phyloP scores from a whole-genome alignment of 1,140 invertebrate genomes.

The Drosophila nannoptera region DNA sequence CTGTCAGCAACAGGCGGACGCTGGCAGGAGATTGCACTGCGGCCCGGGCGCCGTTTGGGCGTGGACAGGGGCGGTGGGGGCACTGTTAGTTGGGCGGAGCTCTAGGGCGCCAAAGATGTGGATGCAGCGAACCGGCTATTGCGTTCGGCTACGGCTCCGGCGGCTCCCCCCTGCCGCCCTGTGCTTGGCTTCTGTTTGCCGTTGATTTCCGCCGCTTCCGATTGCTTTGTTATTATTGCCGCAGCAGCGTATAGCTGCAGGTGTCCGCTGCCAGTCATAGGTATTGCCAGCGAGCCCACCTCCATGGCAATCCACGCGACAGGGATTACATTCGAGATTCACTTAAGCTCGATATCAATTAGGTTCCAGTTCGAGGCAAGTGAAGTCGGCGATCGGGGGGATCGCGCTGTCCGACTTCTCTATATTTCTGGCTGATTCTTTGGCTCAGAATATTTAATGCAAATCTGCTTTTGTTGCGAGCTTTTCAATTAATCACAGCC shows the following conservation, averaged over 20 bases:
- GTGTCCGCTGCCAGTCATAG: conserved; percentile 28
- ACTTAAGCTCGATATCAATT: conserved; percentile 4
- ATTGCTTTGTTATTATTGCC: conserved; percentile 71
- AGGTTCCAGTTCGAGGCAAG: background rate
- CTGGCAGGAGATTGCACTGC: conserved; percentile 30
- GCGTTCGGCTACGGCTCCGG: conserved; percentile 1
- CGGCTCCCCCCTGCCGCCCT: background rate
- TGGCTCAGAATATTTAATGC: conserved; percentile 2
- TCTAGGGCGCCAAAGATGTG: conserved; percentile 22
- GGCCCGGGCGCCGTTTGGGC: background rate
- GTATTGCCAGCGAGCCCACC: conserved; percentile 5
- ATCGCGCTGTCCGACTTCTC: too few species aligned
- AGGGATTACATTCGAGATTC: conserved; percentile 9
- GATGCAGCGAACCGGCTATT: conserved; percentile 39
- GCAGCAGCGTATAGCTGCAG: conserved; percentile 30
- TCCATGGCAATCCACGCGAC: conserved; percentile 10
- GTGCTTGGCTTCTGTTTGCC: conserved; percentile 64
- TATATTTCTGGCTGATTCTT: background rate
- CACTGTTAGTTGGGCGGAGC: too few species aligned
- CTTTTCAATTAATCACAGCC: conserved; percentile 31
- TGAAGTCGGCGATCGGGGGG: too few species aligned
- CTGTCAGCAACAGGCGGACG: conserved; percentile 66
- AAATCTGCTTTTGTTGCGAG: background rate
- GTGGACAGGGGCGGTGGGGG: conserved; percentile 2
- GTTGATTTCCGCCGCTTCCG: conserved; percentile 72